Percentiles rank a stretch among this genome's conserved stretches.
phyloP scores from a whole-genome alignment of 2,113 vertebrate species.

The Eurypyga helias region DNA sequence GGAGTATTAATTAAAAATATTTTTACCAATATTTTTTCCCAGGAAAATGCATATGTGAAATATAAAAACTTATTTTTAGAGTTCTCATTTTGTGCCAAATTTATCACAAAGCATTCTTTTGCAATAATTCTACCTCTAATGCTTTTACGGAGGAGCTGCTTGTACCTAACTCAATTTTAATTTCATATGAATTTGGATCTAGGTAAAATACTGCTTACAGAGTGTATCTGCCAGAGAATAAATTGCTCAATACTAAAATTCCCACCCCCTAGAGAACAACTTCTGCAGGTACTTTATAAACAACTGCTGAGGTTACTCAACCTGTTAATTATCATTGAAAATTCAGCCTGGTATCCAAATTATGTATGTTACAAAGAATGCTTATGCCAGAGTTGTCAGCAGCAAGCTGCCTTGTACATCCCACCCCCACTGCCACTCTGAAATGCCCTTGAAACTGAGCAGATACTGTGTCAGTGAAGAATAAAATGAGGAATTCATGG shows the following conservation, averaged over 20 bases:
- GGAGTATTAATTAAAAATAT: neutral
- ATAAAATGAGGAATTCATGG: slow-evolving; percentile 55
- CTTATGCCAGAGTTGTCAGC: slow-evolving; percentile 42
- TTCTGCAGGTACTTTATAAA: slow-evolving; percentile 57
- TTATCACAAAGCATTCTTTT: neutral
- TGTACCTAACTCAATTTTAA: neutral
- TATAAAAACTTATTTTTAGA: neutral
- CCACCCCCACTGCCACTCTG: neutral
- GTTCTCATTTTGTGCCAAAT: neutral
- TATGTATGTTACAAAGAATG: slow-evolving; percentile 7
- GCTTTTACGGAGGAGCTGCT: neutral
- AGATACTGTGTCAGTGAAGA: slow-evolving; percentile 13
- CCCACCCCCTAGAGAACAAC: neutral
- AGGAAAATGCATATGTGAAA: neutral
- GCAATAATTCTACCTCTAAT: neutral
- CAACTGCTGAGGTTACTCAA: slow-evolving; percentile 61
- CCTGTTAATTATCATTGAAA: slow-evolving; percentile 45
- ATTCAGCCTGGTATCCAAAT: slow-evolving; percentile 53
- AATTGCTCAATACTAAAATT: slow-evolving; percentile 23
- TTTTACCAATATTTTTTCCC: neutral
- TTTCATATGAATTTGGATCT: neutral
- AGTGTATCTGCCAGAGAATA: neutral
- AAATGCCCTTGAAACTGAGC: slow-evolving; percentile 60
- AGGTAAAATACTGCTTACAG: neutral
- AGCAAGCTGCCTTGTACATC: slow-evolving; percentile 37